These are phyloP conservation scores for Sceloporus undulatus DNA, from an alignment of 2,113 vertebrate species.

Conservation along the genomic window DNA sequence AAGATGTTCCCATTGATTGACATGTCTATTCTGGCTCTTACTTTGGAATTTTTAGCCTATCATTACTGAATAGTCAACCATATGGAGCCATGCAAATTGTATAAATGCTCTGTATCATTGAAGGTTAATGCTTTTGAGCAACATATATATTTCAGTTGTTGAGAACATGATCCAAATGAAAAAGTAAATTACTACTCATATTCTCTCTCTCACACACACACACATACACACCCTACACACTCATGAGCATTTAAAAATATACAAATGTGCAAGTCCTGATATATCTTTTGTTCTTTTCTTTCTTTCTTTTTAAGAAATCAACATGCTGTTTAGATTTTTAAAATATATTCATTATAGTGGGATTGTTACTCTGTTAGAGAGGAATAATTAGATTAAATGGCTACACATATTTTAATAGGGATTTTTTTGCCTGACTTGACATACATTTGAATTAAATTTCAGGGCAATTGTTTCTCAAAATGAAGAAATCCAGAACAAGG, in stretches of 20 bases:
- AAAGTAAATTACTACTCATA: not conserved
- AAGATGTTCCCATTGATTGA: not conserved
- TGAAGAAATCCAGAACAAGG: not conserved
- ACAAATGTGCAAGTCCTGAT: not conserved
- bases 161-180: not conserved
- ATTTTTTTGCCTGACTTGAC: conserved; percentile 43
- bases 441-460: conserved; percentile 36
- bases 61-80: not conserved
- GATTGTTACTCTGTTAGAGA: not conserved
- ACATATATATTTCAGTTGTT: not conserved
- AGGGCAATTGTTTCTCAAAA: conserved; percentile 26
- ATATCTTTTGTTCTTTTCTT: not conserved
- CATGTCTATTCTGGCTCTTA: not conserved
- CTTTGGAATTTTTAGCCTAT: not conserved
- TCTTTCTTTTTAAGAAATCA: conserved; percentile 1
- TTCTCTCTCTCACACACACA: not conserved
- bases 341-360: not conserved
- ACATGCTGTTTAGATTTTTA: conserved; percentile 20
- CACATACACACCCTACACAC: too few species aligned
- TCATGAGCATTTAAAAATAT: not conserved
- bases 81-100: not conserved
- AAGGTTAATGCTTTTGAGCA: not conserved
- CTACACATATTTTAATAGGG: not conserved
- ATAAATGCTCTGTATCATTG: not conserved
- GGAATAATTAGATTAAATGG: conserved; percentile 28